phyloP scores from a whole-genome alignment of 2,797 vertebrate genomes.

The Ceyx erithaca region DNA sequence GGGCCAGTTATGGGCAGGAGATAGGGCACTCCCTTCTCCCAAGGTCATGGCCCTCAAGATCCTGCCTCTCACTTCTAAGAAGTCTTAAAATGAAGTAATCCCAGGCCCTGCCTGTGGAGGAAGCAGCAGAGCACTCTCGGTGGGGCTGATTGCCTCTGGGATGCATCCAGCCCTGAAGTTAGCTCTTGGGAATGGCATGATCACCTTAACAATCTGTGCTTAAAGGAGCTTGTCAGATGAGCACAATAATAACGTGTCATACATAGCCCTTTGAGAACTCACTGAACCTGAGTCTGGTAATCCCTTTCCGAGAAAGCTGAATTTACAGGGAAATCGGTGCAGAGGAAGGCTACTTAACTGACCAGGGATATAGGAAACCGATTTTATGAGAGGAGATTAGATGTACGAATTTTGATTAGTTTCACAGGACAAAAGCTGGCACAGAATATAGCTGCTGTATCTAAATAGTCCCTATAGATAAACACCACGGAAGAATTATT shows the following conservation, averaged over 20 bases:
- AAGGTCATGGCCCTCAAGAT: slow-evolving; percentile 37
- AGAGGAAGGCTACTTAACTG: background rate
- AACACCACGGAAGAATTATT: background rate
- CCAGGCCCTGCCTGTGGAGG: background rate
- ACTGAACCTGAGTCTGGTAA: background rate
- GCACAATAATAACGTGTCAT: background rate
- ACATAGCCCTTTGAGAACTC: background rate
- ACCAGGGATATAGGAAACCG: background rate
- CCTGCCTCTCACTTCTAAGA: slow-evolving; percentile 28
- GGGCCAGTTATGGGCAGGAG: slow-evolving; percentile 19
- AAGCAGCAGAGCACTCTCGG: background rate
- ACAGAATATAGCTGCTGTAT: background rate
- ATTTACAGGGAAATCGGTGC: background rate
- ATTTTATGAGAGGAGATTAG: background rate
- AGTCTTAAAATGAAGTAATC: slow-evolving; percentile 41
- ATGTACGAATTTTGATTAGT: background rate
- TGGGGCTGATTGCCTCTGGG: background rate
- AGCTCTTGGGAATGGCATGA: background rate
- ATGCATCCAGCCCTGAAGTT: background rate
- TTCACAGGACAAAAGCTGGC: background rate
- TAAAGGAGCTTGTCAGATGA: background rate
- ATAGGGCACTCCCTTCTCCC: slow-evolving; percentile 21
- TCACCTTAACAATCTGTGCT: background rate
- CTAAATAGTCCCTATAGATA: background rate
- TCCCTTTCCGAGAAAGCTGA: background rate